These are phyloP conservation scores for Darevskia nairensis DNA, from an alignment of 2,797 vertebrate genomes.

Conservation along the genomic window DNA sequence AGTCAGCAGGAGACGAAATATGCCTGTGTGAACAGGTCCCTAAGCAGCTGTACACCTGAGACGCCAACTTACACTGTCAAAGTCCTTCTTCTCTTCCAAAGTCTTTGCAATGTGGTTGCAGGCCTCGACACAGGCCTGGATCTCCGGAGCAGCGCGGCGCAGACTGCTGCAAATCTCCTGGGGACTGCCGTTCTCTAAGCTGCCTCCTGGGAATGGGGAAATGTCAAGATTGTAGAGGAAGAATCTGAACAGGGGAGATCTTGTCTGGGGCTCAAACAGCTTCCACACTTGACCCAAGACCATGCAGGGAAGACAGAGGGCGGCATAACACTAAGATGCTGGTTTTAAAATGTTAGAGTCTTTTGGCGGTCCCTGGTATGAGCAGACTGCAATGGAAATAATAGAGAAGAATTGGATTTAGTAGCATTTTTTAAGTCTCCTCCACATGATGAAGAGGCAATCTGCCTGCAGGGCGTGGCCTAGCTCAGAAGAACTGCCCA, in stretches of 20 bases:
- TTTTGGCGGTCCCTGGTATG: too few species aligned
- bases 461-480: not conserved
- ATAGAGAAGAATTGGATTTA: not conserved
- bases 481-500: not conserved
- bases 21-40: too few species aligned
- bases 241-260: too few species aligned
- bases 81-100: constrained; percentile 82
- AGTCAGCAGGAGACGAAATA: not conserved
- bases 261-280: not conserved
- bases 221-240: not conserved
- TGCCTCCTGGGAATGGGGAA: constrained; percentile 73
- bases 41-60: fast-evolving
- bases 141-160: constrained; percentile 84
- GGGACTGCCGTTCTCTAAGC: constrained; percentile 76
- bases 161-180: constrained; percentile 84
- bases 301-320: not conserved
- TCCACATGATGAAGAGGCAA: not conserved
- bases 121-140: constrained; percentile 87
- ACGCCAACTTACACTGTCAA: constrained; percentile 84
- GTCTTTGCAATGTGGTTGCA: constrained; percentile 90
- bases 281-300: too few species aligned
- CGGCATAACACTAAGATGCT: too few species aligned
- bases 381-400: not conserved
- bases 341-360: too few species aligned
- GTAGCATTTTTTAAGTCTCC: not conserved